phyloP scores from a whole-genome alignment of 2,888 invertebrate species.

The Eupeodes luniger region DNA sequence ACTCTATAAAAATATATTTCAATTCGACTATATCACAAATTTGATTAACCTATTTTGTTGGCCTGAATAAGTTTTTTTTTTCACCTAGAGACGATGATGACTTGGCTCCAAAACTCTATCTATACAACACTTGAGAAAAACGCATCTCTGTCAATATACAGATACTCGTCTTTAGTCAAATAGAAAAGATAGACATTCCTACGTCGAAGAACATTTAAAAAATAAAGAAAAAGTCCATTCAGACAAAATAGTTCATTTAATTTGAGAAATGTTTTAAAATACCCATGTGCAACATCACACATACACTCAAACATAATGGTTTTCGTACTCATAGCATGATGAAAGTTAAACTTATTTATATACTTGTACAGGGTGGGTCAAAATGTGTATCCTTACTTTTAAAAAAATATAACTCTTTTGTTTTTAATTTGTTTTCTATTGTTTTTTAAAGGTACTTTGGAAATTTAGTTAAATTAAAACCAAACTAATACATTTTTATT shows the following conservation, averaged over 20 bases:
- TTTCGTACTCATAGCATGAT: too few relatives aligned
- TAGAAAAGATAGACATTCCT: neutral
- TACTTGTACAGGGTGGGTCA: neutral
- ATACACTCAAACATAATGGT: neutral
- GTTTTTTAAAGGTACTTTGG: too few relatives aligned
- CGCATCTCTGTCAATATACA: neutral
- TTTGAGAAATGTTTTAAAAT: neutral
- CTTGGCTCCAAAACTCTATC: neutral
- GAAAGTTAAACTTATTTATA: neutral
- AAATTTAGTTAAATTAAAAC: too few relatives aligned
- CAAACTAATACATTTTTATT: too few relatives aligned
- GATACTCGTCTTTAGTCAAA: too few relatives aligned
- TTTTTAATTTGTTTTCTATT: too few relatives aligned
- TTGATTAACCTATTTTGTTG: conserved; percentile 40
- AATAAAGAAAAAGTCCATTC: conserved; percentile 16
- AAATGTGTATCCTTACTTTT: neutral
- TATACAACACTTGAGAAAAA: neutral
- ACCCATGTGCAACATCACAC: neutral
- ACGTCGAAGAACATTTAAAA: neutral
- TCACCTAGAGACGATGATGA: neutral
- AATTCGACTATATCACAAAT: conserved; percentile 18
- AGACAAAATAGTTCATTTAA: conserved; percentile 30
- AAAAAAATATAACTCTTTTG: too few relatives aligned
- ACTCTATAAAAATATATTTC: neutral
- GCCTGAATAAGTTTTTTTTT: conserved; percentile 20